phyloP scores from a whole-genome alignment of 30 jellyfish, hydroid and myxozoan genomes.

The Pelagia noctiluca region DNA sequence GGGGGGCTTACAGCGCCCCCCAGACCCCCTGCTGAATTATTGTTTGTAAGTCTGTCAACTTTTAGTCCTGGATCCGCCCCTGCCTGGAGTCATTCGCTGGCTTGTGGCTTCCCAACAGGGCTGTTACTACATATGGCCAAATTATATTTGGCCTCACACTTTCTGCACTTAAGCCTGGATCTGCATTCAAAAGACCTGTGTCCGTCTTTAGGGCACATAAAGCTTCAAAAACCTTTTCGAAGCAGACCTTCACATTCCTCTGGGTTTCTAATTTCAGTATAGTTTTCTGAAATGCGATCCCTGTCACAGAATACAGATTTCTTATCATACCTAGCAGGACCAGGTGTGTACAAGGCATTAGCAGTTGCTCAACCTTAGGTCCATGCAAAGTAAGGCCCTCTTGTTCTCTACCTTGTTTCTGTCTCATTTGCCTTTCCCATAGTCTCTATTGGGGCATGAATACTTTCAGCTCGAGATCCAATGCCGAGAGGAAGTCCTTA shows the following conservation, averaged over 20 bases:
- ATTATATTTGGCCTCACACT: background rate
- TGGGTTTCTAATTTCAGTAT: background rate
- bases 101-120: background rate
- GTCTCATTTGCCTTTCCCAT: background rate
- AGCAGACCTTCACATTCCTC: slow-evolving; percentile 13
- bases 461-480: slow-evolving; percentile 15
- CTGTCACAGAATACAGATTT: slow-evolving; percentile 6
- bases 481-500: no score
- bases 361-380: slow-evolving; percentile 1
- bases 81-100: background rate
- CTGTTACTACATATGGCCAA: background rate
- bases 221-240: background rate
- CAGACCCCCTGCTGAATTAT: no score
- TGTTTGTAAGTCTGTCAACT: no score
- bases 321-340: background rate
- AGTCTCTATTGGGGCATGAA: background rate
- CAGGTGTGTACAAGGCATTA: slow-evolving; percentile 1
- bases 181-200: no score
- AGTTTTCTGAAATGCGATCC: slow-evolving; percentile 1
- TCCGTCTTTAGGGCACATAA: no score
- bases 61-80: no score
- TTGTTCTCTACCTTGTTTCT: background rate
- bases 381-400: background rate
- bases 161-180: no score
- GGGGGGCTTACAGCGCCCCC: no score